Base-by-base conservation (phyloP, 2,888 invertebrate species). In the Muscina levida region DNA sequence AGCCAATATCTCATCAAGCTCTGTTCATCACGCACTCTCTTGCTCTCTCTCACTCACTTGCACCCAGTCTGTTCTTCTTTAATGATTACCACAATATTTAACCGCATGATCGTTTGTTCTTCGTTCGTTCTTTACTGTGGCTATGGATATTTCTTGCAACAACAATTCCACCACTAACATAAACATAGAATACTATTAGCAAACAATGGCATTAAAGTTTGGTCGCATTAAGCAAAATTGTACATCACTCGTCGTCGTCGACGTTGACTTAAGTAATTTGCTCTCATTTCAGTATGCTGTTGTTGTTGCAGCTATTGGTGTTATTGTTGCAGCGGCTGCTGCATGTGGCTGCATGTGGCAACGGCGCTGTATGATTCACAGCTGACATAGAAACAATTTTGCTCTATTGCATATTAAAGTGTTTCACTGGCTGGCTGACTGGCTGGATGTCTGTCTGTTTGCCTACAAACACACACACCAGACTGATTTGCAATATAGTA, bases 211-310 rank as follows among this genome's bases (percentile, higher is more conserved):
- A 81, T 77, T 77, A 77, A 31, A 74, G 77, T 77, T 81, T 75
- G 74, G 74, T 77, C 81, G 77, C 77, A 77, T 81, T 81, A 75
- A 48, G 72, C 72, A 74, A 10, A 17, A 15, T 8, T 31, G 31
- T 4, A 57, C 31, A 51, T 4, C 51, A 1, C 51, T 13, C 10
- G 13, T 24, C 24, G 1, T 8, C n/a, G 8, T 6, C 72, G 77
- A 71, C 77, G 72, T 68, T 81, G 81, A 72, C 81, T 81, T 81
- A 81, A 81, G 81, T 77, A 81, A 81, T 81, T 81, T 81, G 81
- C 81, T 81, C 81, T 74, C 81, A 81, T 81, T 81, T 75, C 72
- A 48, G 66, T 53, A 59, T 59, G 46, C 67, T 70, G 53, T 44
- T 73, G 42, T 42, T 79, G 17, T 59, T 67, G 48, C 48, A 51